Conservation (phyloP, 2,888 invertebrate species). For the Zhuqinia jingwanae region DNA sequence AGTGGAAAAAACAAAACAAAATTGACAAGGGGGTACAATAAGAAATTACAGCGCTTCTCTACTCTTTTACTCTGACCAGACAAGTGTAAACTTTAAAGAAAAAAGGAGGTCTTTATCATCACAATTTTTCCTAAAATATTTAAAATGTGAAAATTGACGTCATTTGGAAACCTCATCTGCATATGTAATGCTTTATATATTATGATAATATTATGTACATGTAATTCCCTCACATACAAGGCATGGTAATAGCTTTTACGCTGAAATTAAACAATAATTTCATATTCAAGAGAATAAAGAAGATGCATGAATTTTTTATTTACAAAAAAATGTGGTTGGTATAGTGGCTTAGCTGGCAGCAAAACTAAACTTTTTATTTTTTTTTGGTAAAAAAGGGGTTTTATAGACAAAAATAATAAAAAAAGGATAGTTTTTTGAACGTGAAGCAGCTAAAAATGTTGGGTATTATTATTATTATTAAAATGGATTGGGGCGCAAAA, state of each 20-base stretch:
- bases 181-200: not conserved
- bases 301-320: not conserved
- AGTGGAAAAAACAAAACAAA: no score
- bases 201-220: not conserved
- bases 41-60: no score
- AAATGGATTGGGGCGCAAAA: not conserved
- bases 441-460: not conserved
- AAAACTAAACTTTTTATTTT: not conserved
- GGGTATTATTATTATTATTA: not conserved
- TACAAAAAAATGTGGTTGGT: slow-evolving; percentile 17
- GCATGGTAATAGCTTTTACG: not conserved
- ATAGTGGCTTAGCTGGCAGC: slow-evolving; percentile 42
- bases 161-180: not conserved
- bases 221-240: not conserved
- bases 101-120: no score
- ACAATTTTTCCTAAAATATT: not conserved
- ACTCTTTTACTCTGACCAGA: no score
- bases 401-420: not conserved
- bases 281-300: not conserved
- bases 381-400: not conserved
- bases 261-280: not conserved
- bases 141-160: slow-evolving; percentile 5
- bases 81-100: no score
- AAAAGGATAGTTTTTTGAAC: no score
- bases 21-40: no score